Evolutionary conservation across 2,797 vertebrate species (phyloP).

Genomic region (Sylvilagus floridanus): DNA sequence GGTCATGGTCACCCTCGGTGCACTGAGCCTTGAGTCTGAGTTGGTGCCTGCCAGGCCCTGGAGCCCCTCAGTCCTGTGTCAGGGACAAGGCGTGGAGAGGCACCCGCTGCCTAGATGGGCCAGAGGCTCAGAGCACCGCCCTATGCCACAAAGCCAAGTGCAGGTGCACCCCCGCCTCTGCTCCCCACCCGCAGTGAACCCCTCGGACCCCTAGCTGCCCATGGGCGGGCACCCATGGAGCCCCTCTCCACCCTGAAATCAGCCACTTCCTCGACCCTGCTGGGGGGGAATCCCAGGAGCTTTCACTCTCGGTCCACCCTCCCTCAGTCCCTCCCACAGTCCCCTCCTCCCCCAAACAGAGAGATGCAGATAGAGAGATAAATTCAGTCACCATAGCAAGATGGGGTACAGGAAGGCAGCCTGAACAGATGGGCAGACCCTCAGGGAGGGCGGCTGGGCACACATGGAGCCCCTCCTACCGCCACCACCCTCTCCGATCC

Average conservation of each 20-base stretch:
- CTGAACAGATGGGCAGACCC: conserved; percentile 19
- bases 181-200: neutral
- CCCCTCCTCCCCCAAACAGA: neutral
- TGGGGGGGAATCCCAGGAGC: conserved; percentile 68
- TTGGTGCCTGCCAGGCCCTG: neutral
- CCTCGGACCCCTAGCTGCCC: neutral
- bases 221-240: neutral
- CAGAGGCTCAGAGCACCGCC: neutral
- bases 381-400: conserved; percentile 52
- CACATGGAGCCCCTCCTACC: neutral
- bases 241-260: conserved; percentile 37
- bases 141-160: neutral
- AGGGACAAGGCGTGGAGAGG: neutral
- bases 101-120: neutral
- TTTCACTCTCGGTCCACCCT: conserved; percentile 57
- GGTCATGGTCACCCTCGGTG: neutral
- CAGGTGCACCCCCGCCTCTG: neutral
- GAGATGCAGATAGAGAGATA: conserved; percentile 73
- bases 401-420: conserved; percentile 64
- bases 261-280: conserved; percentile 71
- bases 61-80: neutral
- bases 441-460: neutral
- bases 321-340: neutral
- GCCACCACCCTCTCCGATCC: neutral
- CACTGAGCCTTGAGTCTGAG: neutral